Base-by-base conservation (phyloP, 2,113 vertebrate species). In the Crypturellus undulatus region DNA sequence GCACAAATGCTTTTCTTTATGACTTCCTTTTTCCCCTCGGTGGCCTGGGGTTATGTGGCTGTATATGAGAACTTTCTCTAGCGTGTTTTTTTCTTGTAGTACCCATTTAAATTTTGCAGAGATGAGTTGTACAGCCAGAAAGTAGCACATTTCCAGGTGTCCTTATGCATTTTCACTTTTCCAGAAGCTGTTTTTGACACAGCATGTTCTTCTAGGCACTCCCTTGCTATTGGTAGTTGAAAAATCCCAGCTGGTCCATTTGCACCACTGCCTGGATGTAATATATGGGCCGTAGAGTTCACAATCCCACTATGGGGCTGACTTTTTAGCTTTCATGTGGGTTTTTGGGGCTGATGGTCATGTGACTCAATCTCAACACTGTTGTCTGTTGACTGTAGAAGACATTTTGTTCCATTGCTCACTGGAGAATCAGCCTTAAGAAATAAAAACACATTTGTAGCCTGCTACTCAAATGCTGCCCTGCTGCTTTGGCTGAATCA, bases 401-500 rank as follows among this genome's bases (percentile, higher is more conserved):
- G 89, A 77, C 58, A 60, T 47, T 51, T 52, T 75, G 76, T 93
- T 93, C 95, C 52, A 20, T 69, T 84, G 90, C 92, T 93, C 79
- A 38, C 7, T 4, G 77, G 73, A 54, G 77, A 93, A 86, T 92
- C 59, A 45, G 40, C 85, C 84, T 69, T 58, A 86, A 92, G 88
- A 90, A 86, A 93, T 93, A 62, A 52, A 92, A 97, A 40, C 73
- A 38, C 90, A 71, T 86, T 87, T 90, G 90, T 79, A 92, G 80
- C 85, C 79, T 90, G 88, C 92, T 96, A 71, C 90, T 94, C 82
- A 86, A 96, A 71, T 17, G 52, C 93, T 90, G 88, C 60, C 91
- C 72, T 64, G 77, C 92, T 95, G 4, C 94, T 95, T 87, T 34
- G 92, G 77, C 95, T 95, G 92, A 97, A 92, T 97, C 95, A 88